Conservation (phyloP, 1,140 invertebrate species). For the Venturia canescens region DNA sequence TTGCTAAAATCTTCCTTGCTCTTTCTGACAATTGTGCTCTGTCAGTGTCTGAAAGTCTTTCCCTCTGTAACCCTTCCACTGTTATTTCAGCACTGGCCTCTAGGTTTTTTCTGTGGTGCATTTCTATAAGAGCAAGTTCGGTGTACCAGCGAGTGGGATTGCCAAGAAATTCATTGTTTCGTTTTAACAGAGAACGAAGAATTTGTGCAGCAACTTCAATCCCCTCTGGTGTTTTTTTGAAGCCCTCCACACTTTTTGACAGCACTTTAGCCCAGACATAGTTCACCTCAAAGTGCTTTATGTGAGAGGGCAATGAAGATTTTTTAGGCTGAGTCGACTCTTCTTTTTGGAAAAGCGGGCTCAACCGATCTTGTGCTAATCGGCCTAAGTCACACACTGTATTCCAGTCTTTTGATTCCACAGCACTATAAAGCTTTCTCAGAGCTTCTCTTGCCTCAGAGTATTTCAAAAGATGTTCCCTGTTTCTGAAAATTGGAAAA, state of each 20-base stretch:
- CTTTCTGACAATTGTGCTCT: constrained; percentile 57
- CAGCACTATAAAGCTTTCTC: constrained; percentile 42
- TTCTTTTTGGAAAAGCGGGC: constrained; percentile 4
- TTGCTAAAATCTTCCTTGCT: constrained; percentile 59
- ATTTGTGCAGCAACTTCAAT: constrained; percentile 51
- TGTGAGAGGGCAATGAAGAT: constrained; percentile 62
- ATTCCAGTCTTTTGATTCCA: constrained; percentile 64
- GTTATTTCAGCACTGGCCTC: constrained; percentile 57
- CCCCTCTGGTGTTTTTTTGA: constrained; percentile 66
- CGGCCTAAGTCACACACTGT: constrained; percentile 51
- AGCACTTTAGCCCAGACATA: constrained; percentile 70
- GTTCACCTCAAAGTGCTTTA: constrained; percentile 62
- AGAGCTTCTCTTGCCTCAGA: constrained; percentile 54
- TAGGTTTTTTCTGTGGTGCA: constrained; percentile 63
- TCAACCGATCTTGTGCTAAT: constrained; percentile 49
- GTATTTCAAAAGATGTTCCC: constrained; percentile 63
- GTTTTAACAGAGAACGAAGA: constrained; percentile 62
- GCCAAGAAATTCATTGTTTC: constrained; percentile 56
- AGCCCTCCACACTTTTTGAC: constrained; percentile 63
- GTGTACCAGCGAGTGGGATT: constrained; percentile 63
- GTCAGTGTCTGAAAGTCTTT: constrained; percentile 60
- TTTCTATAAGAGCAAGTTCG: constrained; percentile 69
- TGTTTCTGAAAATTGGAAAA: constrained; percentile 68
- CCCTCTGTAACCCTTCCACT: constrained; percentile 56
- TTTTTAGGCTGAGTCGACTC: neutral